A percentile compares a stretch with the other conserved stretches of the same genome.
These are phyloP conservation scores for Pseudochirops cupreus DNA, from an alignment of 2,797 vertebrate genomes.

Conservation along the genomic window DNA sequence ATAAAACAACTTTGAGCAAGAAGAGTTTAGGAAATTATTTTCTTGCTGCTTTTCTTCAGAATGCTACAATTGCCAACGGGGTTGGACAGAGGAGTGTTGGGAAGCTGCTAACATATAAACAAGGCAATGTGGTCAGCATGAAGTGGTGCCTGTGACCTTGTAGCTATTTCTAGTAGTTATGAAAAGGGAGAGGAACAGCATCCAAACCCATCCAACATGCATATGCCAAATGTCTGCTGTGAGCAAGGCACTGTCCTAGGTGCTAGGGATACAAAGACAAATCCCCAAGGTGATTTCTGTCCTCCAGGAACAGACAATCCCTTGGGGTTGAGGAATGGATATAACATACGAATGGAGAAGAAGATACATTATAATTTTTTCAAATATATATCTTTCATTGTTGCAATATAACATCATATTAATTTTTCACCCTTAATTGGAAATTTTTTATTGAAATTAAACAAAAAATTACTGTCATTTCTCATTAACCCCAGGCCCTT, in stretches of 20 bases:
- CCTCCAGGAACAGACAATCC: conserved; percentile 16
- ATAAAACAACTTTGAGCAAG: neutral
- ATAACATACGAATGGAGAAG: neutral
- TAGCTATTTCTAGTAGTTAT: neutral
- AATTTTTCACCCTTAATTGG: neutral
- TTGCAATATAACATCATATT: neutral
- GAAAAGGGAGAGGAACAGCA: neutral
- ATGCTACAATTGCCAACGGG: conserved; percentile 34
- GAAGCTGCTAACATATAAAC: conserved; percentile 48
- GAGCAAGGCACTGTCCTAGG: conserved; percentile 10
- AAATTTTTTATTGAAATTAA: too few species aligned
- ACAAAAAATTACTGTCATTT: too few species aligned
- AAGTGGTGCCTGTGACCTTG: neutral
- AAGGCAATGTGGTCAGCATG: conserved; percentile 1
- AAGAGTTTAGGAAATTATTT: neutral
- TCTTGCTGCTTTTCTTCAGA: conserved; percentile 42
- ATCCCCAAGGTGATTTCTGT: neutral
- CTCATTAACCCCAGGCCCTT: too few species aligned
- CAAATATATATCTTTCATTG: neutral
- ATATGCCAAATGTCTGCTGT: neutral
- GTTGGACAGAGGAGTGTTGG: neutral
- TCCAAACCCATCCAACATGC: neutral
- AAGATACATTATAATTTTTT: neutral
- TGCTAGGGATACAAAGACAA: neutral
- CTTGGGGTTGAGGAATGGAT: neutral